A percentile compares a stretch with the other conserved stretches of the same genome.
phyloP scores from a whole-genome alignment of 2,888 invertebrate genomes.

The Philereme vetulata region DNA sequence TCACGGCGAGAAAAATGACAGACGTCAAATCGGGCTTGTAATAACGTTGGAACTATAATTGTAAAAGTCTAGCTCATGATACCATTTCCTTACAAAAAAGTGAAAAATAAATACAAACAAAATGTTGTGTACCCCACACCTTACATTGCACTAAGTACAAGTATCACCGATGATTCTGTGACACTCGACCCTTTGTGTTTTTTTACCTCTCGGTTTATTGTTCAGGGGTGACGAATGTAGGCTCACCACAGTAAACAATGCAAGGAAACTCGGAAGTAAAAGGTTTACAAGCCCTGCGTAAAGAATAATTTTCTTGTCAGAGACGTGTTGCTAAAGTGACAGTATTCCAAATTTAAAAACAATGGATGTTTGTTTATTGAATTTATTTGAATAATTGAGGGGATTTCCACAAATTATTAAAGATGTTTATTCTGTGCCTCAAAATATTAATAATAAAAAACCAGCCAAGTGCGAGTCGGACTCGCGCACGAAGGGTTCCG shows the following conservation, averaged over 20 bases:
- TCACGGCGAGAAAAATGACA: too few species aligned
- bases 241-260: slow-evolving; percentile 39
- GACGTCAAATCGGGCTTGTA: too few species aligned
- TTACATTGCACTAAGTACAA: slow-evolving; percentile 56
- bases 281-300: slow-evolving; percentile 22
- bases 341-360: slow-evolving; percentile 16
- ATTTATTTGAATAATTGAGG: not conserved
- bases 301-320: slow-evolving; percentile 20
- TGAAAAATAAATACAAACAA: slow-evolving; percentile 3
- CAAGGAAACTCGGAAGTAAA: slow-evolving; percentile 33
- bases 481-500: too few species aligned
- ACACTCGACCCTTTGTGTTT: slow-evolving; percentile 66
- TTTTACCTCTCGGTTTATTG: slow-evolving; percentile 61
- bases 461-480: too few species aligned
- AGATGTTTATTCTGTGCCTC: too few species aligned
- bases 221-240: slow-evolving; percentile 52
- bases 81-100: not conserved
- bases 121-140: slow-evolving; percentile 34
- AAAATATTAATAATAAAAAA: too few species aligned
- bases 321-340: slow-evolving; percentile 13
- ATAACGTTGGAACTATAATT: too few species aligned
- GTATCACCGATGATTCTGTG: slow-evolving; percentile 53
- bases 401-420: not conserved
- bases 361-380: slow-evolving; percentile 3
- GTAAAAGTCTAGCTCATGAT: too few species aligned